Conservation (phyloP, 2,797 vertebrate species). For the Diplodus sargus region DNA sequence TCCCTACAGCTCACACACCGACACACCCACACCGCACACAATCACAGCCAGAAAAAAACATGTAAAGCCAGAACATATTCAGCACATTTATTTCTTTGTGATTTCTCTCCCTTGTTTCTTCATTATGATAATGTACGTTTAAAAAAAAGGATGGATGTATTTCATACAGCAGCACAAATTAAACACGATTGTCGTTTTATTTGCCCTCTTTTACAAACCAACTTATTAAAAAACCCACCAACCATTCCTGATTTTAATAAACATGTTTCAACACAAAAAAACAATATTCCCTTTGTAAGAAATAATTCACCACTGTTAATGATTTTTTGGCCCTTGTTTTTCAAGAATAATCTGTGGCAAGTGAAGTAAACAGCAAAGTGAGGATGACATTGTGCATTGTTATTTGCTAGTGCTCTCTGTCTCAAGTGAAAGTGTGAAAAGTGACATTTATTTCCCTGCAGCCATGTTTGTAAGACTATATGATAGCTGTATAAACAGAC, state of each 20-base stretch:
- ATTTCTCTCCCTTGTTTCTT: background rate
- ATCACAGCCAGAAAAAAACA: constrained; percentile 11
- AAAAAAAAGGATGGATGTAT: background rate
- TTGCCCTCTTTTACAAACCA: constrained; percentile 16
- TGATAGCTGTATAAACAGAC: background rate
- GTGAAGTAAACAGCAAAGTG: background rate
- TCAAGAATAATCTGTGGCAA: constrained; percentile 13
- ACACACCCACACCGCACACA: background rate
- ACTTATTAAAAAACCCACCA: background rate
- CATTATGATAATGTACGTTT: constrained; percentile 11
- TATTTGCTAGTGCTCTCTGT: background rate
- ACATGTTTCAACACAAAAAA: constrained; percentile 6
- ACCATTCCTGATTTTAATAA: constrained; percentile 19
- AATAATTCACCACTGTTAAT: background rate
- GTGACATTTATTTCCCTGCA: background rate
- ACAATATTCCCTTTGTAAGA: constrained; percentile 11
- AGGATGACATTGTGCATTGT: background rate
- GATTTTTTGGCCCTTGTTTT: constrained; percentile 19
- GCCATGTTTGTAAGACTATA: background rate
- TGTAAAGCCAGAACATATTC: background rate
- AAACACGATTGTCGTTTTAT: constrained; percentile 14
- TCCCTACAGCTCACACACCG: background rate
- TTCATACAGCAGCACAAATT: constrained; percentile 43
- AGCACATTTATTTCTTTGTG: background rate
- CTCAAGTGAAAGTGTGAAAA: background rate